phyloP scores from a whole-genome alignment of 2,797 vertebrate species.

The Cottoperca gobio region DNA sequence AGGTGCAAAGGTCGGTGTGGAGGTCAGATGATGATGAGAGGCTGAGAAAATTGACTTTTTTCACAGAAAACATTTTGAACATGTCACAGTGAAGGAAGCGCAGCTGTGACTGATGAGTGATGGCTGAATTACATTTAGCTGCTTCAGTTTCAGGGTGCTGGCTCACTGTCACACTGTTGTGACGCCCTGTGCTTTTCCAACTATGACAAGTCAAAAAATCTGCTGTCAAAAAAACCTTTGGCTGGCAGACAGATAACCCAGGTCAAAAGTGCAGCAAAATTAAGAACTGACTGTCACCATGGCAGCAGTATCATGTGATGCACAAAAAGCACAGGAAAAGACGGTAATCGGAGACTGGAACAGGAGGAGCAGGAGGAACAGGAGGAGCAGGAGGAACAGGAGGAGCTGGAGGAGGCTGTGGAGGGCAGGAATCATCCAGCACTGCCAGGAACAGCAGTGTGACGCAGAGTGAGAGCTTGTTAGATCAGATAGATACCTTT shows the following conservation, averaged over 20 bases:
- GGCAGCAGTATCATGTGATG: constrained; percentile 23
- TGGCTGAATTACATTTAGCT: not conserved
- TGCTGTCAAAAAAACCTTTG: constrained; percentile 2
- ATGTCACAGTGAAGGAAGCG: not conserved
- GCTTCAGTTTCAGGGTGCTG: too few relatives aligned
- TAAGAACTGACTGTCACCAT: not conserved
- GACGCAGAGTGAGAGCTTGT: constrained; percentile 22
- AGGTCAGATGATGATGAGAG: constrained; percentile 7
- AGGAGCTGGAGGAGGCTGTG: not conserved
- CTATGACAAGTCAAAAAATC: constrained; percentile 6
- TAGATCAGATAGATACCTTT: constrained; percentile 14
- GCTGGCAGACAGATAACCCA: not conserved
- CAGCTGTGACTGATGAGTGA: not conserved
- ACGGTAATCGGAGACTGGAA: constrained; percentile 41
- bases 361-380: constrained; percentile 35
- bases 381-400: constrained; percentile 34
- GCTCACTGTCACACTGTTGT: too few relatives aligned
- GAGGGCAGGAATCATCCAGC: constrained; percentile 31
- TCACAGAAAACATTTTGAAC: not conserved
- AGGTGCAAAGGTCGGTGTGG: not conserved
- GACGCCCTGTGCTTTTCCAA: not conserved
- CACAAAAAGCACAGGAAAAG: constrained; percentile 29
- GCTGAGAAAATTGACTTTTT: not conserved
- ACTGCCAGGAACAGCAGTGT: constrained; percentile 1
- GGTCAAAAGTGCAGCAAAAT: constrained; percentile 29